Evolutionary conservation across 2,113 vertebrate genomes (phyloP).

Genomic region (Rhineura floridana): DNA sequence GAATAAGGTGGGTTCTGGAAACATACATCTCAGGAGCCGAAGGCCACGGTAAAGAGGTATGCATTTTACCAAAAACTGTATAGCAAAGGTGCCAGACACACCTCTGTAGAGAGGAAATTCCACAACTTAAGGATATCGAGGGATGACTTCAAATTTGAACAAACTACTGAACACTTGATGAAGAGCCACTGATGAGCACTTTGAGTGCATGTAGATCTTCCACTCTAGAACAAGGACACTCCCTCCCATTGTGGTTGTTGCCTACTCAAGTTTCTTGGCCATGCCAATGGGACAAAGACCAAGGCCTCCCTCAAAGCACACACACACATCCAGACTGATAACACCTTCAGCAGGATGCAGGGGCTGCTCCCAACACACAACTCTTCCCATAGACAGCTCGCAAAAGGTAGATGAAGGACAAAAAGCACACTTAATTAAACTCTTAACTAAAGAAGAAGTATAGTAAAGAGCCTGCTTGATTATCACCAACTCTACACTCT

Average conservation of each 20-base stretch:
- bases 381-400: neutral
- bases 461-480: neutral
- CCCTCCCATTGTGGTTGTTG: neutral
- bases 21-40: no score
- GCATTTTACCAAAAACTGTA: no score
- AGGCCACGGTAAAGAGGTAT: no score
- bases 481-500: neutral
- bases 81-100: no score
- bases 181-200: neutral
- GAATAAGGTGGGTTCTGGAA: no score
- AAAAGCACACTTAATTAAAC: neutral
- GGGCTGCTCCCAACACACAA: neutral
- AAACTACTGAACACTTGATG: no score
- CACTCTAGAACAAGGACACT: neutral
- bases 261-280: neutral
- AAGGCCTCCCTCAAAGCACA: neutral
- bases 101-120: no score
- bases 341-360: neutral
- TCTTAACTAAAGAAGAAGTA: neutral
- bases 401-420: neutral
- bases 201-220: neutral
- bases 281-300: neutral
- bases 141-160: no score
- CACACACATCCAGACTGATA: neutral
- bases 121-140: no score